Evolutionary conservation across 1,140 invertebrate genomes (phyloP), one percentile per base, ranked within the genome.

Genomic region (Drosophila yakuba): DNA sequence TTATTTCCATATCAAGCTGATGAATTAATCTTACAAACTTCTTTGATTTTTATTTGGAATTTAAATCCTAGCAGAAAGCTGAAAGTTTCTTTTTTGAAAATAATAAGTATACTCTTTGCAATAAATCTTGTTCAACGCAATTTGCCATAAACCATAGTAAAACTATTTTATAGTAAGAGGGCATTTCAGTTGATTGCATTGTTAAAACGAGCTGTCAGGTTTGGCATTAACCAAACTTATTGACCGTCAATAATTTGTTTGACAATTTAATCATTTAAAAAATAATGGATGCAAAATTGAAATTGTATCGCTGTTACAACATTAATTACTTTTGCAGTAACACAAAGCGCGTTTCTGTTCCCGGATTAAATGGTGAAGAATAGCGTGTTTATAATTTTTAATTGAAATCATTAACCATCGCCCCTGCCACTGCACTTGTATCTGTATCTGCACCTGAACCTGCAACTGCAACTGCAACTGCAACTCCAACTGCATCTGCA

Each of bases 121-220:
- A 14, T 10, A 3, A 5, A 14, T 35, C 38, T 14, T 15, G 10
- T 2, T 4, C 35, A 2, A 10, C 48, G 14, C 14, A 39, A 14
- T 6, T 15, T n/a, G 20, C 17, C 52, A 39, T 55, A 55, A 23
- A 55, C 11, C 14, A n/a, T 39, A 1, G 36, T 6, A 23, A 11
- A 38, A 55, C 35, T 38, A 23, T 23, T 25, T 12, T 8, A 15
- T 12, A 17, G n/a, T 3, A 4, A 54, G 38, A 6, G 32, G 32
- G 11, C 47, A 35, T 14, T 17, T 14, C 8, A 55, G 58, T 12
- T 28, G 36, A 62, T 32, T 62, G 36, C 36, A 32, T 62, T 59
- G 36, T 59, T 32, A 43, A 51, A 32, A 41, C 48, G 10, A 35
- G 48, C 48, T 51, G 48, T 51, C 48, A 5, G 10, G 28, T 35